A percentile compares a stretch with the other conserved stretches of the same genome.
Conservation (phyloP, 2,113 vertebrate species). For the Pelecanus crispus region DNA sequence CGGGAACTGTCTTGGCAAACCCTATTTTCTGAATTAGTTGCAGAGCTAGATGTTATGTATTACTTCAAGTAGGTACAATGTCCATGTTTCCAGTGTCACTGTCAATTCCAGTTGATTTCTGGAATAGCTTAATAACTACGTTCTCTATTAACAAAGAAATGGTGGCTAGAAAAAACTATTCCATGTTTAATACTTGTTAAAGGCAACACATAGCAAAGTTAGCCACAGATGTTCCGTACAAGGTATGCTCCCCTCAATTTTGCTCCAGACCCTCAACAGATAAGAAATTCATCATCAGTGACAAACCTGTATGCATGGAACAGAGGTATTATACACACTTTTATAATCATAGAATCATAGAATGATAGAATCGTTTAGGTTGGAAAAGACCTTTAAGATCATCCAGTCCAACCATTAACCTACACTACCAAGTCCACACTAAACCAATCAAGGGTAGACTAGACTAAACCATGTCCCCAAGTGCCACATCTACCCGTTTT, state of each 20-base stretch:
- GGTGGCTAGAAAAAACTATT: background rate
- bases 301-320: background rate
- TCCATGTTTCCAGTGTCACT: background rate
- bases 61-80: background rate
- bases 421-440: too few relatives aligned
- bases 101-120: background rate
- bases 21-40: background rate
- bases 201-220: background rate
- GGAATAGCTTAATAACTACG: background rate
- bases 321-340: background rate
- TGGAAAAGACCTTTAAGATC: too few relatives aligned
- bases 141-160: background rate
- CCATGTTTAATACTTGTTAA: background rate
- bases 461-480: too few relatives aligned
- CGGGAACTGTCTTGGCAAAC: background rate
- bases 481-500: too few relatives aligned
- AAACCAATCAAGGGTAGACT: too few relatives aligned
- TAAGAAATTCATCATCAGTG: background rate
- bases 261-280: background rate
- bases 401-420: too few relatives aligned
- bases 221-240: background rate
- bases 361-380: too few relatives aligned
- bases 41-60: background rate
- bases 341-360: too few relatives aligned
- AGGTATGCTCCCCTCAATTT: background rate